Evolutionary conservation across 2,797 vertebrate species (phyloP), one percentile per base, ranked within the genome.

Genomic region (Eulemur albifrons): DNA sequence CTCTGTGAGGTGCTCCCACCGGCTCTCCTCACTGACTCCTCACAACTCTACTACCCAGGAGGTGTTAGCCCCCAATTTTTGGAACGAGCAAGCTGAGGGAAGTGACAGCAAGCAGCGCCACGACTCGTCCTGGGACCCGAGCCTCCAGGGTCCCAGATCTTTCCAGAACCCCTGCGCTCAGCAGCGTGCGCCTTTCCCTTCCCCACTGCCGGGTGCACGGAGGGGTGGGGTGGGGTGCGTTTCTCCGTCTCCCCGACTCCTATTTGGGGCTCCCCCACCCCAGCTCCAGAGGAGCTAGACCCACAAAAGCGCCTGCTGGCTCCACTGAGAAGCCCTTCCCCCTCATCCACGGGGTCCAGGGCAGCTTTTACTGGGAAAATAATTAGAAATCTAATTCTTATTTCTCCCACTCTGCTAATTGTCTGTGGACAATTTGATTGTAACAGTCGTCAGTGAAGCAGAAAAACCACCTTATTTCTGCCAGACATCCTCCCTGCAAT

Each of bases 341-440:
- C 96, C 96, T 96, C 91, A 93, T 89, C 95, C 94, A 86, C 1
- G 0, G 59, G 91, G 96, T 97, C 94, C 97, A 92, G 94, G 94
- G 82, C 1, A 14, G 97, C 97, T 98, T 98, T 97, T 98, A 97
- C 98, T 96, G 79, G 93, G 93, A 97, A 97, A 98, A 98, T 98
- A 98, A 98, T 98, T 98, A 98, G 98, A 98, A 98, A 98, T 96
- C 98, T 98, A 98, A 98, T 98, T 98, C 97, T 98, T 98, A 93
- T 98, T 98, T 98, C 98, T 98, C 98, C 97, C 95, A 97, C 98
- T 98, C 98, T 61, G 97, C 98, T 99, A 98, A 98, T 98, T 98
- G 98, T 98, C 97, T 97, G 98, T 98, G 98, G 98, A 98, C 98
- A 90, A 98, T 98, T 98, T 98, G 98, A 98, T 98, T 98, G 98